phyloP scores from a whole-genome alignment of 1,140 invertebrate genomes.

The Platyscapa corneri region DNA sequence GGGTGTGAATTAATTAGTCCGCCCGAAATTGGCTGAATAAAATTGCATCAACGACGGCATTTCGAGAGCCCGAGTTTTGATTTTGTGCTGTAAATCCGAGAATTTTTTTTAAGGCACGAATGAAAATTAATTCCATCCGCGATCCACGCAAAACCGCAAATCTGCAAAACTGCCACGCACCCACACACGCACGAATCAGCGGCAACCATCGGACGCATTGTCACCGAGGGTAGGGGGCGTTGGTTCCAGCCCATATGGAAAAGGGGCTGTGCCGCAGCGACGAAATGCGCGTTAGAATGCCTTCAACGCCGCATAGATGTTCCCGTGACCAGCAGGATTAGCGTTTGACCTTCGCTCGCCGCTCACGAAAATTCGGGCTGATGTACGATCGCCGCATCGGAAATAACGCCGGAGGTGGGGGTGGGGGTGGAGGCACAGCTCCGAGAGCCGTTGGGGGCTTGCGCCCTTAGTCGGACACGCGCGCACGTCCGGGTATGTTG shows the following conservation, averaged over 20 bases:
- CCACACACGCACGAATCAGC: not conserved
- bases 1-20: not conserved
- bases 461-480: too few species aligned
- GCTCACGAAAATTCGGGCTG: not conserved
- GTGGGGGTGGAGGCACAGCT: not conserved
- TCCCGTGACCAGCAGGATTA: too few species aligned
- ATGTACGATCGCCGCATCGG: conserved; percentile 43
- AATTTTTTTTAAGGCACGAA: too few species aligned
- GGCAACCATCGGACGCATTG: not conserved
- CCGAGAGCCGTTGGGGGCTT: too few species aligned
- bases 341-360: not conserved
- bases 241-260: not conserved
- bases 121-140: not conserved
- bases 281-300: not conserved
- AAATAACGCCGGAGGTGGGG: not conserved
- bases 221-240: too few species aligned
- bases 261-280: not conserved
- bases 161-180: too few species aligned
- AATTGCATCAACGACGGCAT: not conserved
- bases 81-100: too few species aligned
- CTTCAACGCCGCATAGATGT: not conserved
- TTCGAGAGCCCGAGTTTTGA: not conserved
- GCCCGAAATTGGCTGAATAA: not conserved
- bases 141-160: not conserved
- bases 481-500: too few species aligned